phyloP scores from a whole-genome alignment of 2,797 vertebrate species.

The Coregonus suidteri region DNA sequence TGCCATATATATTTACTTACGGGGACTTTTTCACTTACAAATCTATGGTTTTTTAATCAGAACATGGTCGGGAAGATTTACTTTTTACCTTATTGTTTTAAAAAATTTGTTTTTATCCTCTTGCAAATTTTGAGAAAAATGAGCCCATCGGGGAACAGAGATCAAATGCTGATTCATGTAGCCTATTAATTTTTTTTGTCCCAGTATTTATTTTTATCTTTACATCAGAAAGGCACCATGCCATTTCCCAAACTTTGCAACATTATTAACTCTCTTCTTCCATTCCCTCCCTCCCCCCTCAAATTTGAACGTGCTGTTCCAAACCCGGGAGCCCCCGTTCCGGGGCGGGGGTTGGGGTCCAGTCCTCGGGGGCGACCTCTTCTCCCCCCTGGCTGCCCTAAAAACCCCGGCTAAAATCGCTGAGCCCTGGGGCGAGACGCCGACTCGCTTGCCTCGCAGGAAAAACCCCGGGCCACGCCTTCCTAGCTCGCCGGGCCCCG shows the following conservation, averaged over 20 bases:
- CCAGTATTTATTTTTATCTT: no score
- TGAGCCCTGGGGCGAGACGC: slow-evolving; percentile 90
- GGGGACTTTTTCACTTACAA: neutral
- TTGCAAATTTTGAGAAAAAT: neutral
- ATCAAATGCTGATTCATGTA: neutral
- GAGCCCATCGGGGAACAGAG: neutral
- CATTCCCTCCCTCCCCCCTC: no score
- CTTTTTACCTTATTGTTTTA: neutral
- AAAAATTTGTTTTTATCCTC: neutral
- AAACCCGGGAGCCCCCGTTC: slow-evolving; percentile 88
- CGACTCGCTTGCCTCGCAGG: slow-evolving; percentile 93
- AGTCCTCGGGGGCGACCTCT: slow-evolving; percentile 88
- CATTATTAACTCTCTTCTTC: neutral
- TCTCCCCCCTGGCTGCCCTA: slow-evolving; percentile 90
- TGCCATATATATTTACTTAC: slow-evolving; percentile 53
- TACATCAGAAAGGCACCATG: no score
- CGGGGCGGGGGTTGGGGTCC: slow-evolving; percentile 94
- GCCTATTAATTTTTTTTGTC: no score
- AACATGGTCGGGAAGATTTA: neutral
- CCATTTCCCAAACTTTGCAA: neutral
- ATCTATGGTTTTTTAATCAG: neutral
- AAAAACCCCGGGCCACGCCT: slow-evolving; percentile 82
- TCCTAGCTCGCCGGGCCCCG: slow-evolving; percentile 80
- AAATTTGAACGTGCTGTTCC: slow-evolving; percentile 81
- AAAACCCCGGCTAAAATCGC: slow-evolving; percentile 91